Evolutionary conservation across 2,113 vertebrate genomes (phyloP).

Genomic region (Rhegmatorhina hoffmannsi): DNA sequence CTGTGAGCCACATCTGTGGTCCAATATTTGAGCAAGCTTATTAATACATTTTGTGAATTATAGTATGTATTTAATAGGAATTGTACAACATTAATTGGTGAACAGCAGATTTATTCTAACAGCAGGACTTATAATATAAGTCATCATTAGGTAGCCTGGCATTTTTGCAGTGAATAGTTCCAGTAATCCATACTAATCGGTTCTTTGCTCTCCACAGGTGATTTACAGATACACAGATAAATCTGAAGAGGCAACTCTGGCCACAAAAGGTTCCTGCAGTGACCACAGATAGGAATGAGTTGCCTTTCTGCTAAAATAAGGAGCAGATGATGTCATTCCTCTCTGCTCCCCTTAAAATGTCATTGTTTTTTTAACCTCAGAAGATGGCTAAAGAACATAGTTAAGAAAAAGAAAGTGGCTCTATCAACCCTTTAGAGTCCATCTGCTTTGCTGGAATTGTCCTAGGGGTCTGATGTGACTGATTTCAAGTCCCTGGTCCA

Average conservation of each 20-base stretch:
- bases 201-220: constrained; percentile 56
- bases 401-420: background rate
- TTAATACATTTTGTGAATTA: constrained; percentile 58
- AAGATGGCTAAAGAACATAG: background rate
- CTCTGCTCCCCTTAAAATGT: constrained; percentile 4
- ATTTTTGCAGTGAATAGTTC: constrained; percentile 62
- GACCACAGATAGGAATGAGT: background rate
- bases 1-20: constrained; percentile 39
- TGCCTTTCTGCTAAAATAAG: constrained; percentile 37
- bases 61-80: constrained; percentile 57
- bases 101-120: constrained; percentile 64
- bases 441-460: constrained; percentile 11
- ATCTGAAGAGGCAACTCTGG: constrained; percentile 54
- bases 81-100: constrained; percentile 59
- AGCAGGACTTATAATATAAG: constrained; percentile 36
- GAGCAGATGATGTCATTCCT: constrained; percentile 36
- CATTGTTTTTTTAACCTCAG: background rate
- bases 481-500: background rate
- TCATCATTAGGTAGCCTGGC: constrained; percentile 59
- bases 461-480: background rate
- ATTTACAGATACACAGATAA: constrained; percentile 58
- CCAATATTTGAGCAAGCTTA: constrained; percentile 30
- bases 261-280: constrained; percentile 54
- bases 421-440: background rate
- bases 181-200: constrained; percentile 67